Evolutionary conservation across 2,888 invertebrate genomes (phyloP).

Genomic region (Rhagophthalmus giganteus): DNA sequence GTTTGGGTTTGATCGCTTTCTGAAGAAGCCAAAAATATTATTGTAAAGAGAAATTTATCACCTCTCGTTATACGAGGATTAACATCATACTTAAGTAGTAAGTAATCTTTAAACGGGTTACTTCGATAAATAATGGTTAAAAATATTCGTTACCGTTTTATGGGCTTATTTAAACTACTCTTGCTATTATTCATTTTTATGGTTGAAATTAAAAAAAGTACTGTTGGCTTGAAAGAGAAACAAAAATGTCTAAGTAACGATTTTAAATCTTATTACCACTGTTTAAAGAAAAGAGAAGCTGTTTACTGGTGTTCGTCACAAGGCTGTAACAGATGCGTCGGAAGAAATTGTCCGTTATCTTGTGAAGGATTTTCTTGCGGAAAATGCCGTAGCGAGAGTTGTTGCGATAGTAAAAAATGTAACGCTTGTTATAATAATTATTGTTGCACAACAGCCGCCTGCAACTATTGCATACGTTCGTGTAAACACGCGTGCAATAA

Average conservation of each 20-base stretch:
- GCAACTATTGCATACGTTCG: slow-evolving; percentile 11
- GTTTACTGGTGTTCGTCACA: slow-evolving; percentile 10
- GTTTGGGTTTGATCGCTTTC: too few relatives aligned
- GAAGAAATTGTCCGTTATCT: slow-evolving; percentile 9
- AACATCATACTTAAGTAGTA: too few relatives aligned
- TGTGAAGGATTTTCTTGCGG: slow-evolving; percentile 26
- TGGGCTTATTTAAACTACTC: too few relatives aligned
- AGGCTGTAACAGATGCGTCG: slow-evolving; percentile 18
- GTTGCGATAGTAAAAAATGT: slow-evolving; percentile 28
- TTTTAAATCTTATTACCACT: slow-evolving; percentile 2
- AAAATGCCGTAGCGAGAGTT: slow-evolving; percentile 21
- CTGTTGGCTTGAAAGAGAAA: neutral
- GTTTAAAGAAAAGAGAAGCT: slow-evolving; percentile 6
- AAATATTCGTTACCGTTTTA: too few relatives aligned
- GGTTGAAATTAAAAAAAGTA: too few relatives aligned
- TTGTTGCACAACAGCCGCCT: slow-evolving; percentile 14
- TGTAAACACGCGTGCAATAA: slow-evolving; percentile 7
- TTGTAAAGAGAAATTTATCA: too few relatives aligned
- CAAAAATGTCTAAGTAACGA: neutral
- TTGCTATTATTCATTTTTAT: too few relatives aligned
- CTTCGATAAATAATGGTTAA: too few relatives aligned
- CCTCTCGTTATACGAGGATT: too few relatives aligned
- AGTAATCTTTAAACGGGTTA: too few relatives aligned
- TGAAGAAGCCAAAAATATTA: too few relatives aligned
- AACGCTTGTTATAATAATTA: slow-evolving; percentile 17